phyloP scores from a whole-genome alignment of 2,888 invertebrate species.

The Pyrgus malvae region DNA sequence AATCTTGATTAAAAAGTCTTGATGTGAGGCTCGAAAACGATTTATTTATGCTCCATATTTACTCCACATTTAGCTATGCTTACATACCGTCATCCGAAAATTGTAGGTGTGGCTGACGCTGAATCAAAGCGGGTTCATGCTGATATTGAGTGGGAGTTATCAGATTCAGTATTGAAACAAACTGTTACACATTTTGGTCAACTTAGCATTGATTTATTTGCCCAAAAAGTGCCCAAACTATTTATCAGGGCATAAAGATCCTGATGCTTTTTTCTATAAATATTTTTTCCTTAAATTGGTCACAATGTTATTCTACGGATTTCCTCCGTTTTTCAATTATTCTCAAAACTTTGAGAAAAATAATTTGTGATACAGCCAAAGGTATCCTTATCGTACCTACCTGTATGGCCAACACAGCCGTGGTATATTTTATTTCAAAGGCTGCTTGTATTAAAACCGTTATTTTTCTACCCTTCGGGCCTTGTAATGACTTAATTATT shows the following conservation, averaged over 20 bases:
- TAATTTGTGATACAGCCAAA: background rate
- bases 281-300: background rate
- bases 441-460: background rate
- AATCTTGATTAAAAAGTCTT: conserved; percentile 27
- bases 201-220: conserved; percentile 14
- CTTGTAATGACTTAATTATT: background rate
- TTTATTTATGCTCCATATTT: conserved; percentile 23
- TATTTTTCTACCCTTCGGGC: background rate
- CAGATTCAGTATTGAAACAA: conserved; percentile 5
- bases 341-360: conserved; percentile 4
- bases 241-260: conserved; percentile 18
- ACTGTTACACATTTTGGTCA: background rate
- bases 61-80: too few relatives aligned
- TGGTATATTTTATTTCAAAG: background rate
- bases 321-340: conserved; percentile 6
- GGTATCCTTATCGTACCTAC: conserved; percentile 8
- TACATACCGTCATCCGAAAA: conserved; percentile 28
- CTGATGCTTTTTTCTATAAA: conserved; percentile 5
- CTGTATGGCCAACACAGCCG: conserved; percentile 3
- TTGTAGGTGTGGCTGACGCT: conserved; percentile 21
- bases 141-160: conserved; percentile 29
- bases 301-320: background rate
- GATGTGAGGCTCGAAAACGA: conserved; percentile 27
- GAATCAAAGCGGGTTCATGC: conserved; percentile 26
- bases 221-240: conserved; percentile 14